These are phyloP conservation scores for Leptosomus discolor DNA, from an alignment of 2,113 vertebrate genomes.

Conservation along the genomic window DNA sequence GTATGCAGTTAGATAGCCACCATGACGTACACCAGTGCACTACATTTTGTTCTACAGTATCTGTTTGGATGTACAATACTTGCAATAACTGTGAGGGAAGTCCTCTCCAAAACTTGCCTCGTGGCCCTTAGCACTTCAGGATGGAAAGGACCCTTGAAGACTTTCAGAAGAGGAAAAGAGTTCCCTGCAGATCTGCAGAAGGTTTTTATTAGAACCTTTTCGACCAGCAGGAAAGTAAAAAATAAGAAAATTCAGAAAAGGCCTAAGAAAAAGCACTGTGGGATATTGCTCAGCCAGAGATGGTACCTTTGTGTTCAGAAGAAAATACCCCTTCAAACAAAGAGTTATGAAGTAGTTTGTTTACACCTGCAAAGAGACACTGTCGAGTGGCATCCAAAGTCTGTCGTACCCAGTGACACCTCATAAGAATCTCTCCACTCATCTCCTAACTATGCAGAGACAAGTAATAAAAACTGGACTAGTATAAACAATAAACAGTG, in stretches of 20 bases:
- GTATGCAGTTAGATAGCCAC: neutral
- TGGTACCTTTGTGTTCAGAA: neutral
- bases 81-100: neutral
- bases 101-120: neutral
- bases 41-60: neutral
- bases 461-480: neutral
- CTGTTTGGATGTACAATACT: neutral
- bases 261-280: neutral
- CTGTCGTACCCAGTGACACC: neutral
- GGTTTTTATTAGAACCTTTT: neutral
- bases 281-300: neutral
- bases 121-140: neutral
- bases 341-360: neutral
- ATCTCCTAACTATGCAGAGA: neutral
- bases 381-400: neutral
- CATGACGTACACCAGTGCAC: neutral
- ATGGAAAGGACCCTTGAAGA: neutral
- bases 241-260: neutral
- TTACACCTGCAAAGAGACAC: neutral
- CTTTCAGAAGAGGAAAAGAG: neutral
- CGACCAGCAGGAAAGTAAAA: neutral
- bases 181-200: neutral
- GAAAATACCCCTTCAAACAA: neutral
- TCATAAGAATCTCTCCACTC: neutral
- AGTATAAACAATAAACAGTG: neutral